Base-by-base conservation (phyloP, 2,888 invertebrate genomes). In the Thereva unica region DNA sequence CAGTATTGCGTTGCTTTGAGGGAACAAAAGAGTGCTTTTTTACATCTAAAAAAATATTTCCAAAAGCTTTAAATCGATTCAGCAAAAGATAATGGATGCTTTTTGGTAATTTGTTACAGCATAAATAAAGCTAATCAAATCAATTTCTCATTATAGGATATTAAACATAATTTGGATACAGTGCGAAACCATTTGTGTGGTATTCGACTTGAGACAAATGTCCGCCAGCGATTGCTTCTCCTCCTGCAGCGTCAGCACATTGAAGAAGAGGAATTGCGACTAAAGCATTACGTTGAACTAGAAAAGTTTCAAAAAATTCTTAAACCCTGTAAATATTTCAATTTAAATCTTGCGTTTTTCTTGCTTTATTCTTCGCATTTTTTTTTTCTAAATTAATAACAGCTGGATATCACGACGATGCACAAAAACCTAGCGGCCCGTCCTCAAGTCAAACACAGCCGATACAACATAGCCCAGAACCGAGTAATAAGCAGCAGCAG, bases 281-380 rank as follows among this genome's bases (percentile, higher is more conserved):
- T 81, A 4, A 79, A 79, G 56, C 81, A 81, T 69, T 80, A 77
- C 67, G 78, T 80, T 63, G 81, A 81, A 73, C 76, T 79, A 67
- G 81, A 81, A 68, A 80, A 81, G 70, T 80, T 81, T 64, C 79
- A 81, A 67, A 80, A 80, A 69, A 76, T 76, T 44, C 71, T 81
- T 56, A 76, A 78, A 67, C 75, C 77, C 73, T 72, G 80, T 79
- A 76, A 74, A 73, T 68, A 35, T 61, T n/a, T 37, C 9, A 7
- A 6, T 10, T 47, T 12, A 47, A 12, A n/a, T 10, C 10, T 10
- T 47, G 7, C 10, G 8, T 10, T 47, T 47, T 47, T 9, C 35
- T 7, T 50, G 35, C 9, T 34, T 23, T 42, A 40, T 42, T 40
- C 7, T 55, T 5, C 5, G 3, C 37, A n/a, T 6, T 49, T 12